These are phyloP conservation scores for Ascidia mentula DNA, from an alignment of 23 tunicate species.

Conservation along the genomic window DNA sequence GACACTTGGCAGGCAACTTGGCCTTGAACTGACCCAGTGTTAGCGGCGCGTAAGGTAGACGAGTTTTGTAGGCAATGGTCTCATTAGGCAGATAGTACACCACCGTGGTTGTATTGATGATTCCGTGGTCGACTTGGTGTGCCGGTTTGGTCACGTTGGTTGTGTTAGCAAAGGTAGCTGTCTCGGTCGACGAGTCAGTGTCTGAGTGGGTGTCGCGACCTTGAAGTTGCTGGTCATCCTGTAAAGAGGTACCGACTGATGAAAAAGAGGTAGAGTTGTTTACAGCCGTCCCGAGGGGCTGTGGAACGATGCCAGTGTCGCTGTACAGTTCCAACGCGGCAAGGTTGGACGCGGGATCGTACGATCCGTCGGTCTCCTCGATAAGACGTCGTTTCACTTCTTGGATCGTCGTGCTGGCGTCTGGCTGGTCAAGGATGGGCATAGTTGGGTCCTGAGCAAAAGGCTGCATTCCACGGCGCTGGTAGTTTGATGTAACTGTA, in stretches of 20 bases:
- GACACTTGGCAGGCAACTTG: slow-evolving; percentile 22
- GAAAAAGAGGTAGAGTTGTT: slow-evolving; percentile 1
- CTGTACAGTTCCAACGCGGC: background rate
- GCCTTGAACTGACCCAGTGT: slow-evolving; percentile 76
- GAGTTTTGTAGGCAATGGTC: slow-evolving; percentile 51
- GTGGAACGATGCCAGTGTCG: background rate
- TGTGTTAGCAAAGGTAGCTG: slow-evolving; percentile 44
- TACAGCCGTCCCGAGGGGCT: background rate
- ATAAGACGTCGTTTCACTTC: slow-evolving; percentile 89
- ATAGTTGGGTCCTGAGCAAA: slow-evolving; percentile 69
- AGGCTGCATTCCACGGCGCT: slow-evolving; percentile 29
- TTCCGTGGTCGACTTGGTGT: background rate
- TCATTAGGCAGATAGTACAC: slow-evolving; percentile 65
- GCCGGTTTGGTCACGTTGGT: background rate
- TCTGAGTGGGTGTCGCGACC: slow-evolving; percentile 22
- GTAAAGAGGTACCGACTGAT: background rate
- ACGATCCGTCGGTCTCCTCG: slow-evolving; percentile 68
- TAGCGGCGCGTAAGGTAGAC: slow-evolving; percentile 40
- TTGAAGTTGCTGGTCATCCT: background rate
- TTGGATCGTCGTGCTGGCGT: slow-evolving; percentile 77
- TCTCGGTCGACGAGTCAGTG: slow-evolving; percentile 48
- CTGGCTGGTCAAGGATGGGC: slow-evolving; percentile 83
- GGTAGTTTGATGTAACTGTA: slow-evolving; percentile 13
- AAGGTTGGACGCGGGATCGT: background rate
- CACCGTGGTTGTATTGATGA: slow-evolving; percentile 29